These are phyloP conservation scores for Tokudaia muenninki DNA, from an alignment of 2,797 vertebrate species.

Conservation along the genomic window DNA sequence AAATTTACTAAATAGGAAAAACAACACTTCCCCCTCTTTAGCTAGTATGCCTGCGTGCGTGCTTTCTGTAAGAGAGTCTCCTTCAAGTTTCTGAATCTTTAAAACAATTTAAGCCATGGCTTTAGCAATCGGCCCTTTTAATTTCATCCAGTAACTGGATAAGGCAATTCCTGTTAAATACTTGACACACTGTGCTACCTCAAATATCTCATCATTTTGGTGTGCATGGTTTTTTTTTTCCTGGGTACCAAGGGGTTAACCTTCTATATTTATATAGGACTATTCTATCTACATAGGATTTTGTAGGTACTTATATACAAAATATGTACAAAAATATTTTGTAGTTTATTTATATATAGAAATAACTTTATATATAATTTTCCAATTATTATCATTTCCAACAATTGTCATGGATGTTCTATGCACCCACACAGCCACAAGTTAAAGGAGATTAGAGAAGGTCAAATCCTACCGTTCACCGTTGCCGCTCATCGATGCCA, in stretches of 20 bases:
- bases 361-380: neutral
- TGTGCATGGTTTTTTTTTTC: neutral
- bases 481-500: neutral
- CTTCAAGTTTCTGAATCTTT: slow-evolving; percentile 79
- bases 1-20: slow-evolving; percentile 76
- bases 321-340: neutral
- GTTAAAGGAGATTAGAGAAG: neutral
- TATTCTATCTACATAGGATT: neutral
- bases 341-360: neutral
- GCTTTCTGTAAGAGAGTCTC: slow-evolving; percentile 70
- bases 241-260: slow-evolving; percentile 44
- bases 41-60: slow-evolving; percentile 75
- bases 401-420: neutral
- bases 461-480: neutral
- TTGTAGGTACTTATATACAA: neutral
- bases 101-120: slow-evolving; percentile 56
- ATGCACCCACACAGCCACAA: neutral
- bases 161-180: neutral
- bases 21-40: slow-evolving; percentile 79
- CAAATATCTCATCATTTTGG: neutral
- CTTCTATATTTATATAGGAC: neutral
- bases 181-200: neutral
- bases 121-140: slow-evolving; percentile 47
- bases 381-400: neutral
- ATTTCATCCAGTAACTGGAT: neutral